These are phyloP conservation scores for Colletes gigas DNA, from an alignment of 1,140 invertebrate species.

Conservation along the genomic window DNA sequence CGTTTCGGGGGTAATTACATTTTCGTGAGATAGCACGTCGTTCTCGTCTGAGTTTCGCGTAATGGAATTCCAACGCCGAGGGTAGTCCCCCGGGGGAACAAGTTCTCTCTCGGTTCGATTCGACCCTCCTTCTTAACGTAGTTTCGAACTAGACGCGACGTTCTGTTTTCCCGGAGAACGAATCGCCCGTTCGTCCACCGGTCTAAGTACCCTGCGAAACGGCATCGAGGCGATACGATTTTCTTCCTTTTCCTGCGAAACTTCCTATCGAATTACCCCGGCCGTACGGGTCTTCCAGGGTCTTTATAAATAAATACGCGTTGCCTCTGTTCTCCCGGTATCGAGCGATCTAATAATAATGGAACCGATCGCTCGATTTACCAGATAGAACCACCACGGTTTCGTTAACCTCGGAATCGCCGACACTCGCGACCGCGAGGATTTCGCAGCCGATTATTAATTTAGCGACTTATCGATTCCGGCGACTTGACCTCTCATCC, in stretches of 20 bases:
- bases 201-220: conserved; percentile 14
- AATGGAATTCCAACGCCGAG: conserved; percentile 52
- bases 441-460: neutral
- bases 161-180: conserved; percentile 32
- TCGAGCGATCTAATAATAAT: too few species aligned
- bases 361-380: neutral
- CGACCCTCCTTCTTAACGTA: conserved; percentile 51
- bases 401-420: neutral
- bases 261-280: neutral
- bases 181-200: conserved; percentile 45
- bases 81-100: conserved; percentile 19
- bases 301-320: neutral
- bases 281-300: neutral
- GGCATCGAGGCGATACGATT: conserved; percentile 6
- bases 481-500: neutral
- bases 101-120: conserved; percentile 28
- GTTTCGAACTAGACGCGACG: conserved; percentile 50
- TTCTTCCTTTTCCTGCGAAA: neutral
- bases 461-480: neutral
- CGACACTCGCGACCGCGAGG: neutral
- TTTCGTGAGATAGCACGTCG: conserved; percentile 50
- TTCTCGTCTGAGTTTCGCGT: conserved; percentile 52
- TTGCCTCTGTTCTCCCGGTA: neutral
- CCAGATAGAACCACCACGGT: neutral
- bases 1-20: conserved; percentile 35